Percentiles rank a stretch among this genome's conserved stretches.
phyloP scores from a whole-genome alignment of 2,888 invertebrate species.

The Epistrophe grossulariae region DNA sequence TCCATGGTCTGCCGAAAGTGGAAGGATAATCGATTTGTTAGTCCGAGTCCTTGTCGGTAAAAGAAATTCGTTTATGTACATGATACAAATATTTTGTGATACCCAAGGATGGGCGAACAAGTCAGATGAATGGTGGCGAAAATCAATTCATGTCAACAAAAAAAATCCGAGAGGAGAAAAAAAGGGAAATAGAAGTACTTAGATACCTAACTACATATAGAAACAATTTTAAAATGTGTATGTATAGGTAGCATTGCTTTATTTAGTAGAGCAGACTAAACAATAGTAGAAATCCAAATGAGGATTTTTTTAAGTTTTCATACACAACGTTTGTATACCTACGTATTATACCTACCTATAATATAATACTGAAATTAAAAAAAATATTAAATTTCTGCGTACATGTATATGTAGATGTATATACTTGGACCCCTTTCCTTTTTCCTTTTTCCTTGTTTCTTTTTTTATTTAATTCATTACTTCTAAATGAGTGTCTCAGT shows the following conservation, averaged over 20 bases:
- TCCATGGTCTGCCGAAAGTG: slow-evolving; percentile 15
- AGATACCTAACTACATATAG: neutral
- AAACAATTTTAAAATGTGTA: neutral
- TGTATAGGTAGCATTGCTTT: slow-evolving; percentile 14
- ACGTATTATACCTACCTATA: neutral
- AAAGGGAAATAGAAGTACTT: slow-evolving; percentile 38
- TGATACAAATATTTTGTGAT: slow-evolving; percentile 43
- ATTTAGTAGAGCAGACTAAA: slow-evolving; percentile 13
- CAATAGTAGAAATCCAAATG: neutral
- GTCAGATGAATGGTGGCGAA: slow-evolving; percentile 34
- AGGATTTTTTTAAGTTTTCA: neutral
- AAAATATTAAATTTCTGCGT: neutral
- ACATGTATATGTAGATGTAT: neutral
- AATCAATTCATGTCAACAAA: slow-evolving; percentile 29
- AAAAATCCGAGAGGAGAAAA: slow-evolving; percentile 25
- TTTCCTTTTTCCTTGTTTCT: too few species aligned
- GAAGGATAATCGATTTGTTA: slow-evolving; percentile 50
- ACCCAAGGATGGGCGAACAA: slow-evolving; percentile 41
- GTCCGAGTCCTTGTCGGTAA: slow-evolving; percentile 20
- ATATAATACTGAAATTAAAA: neutral
- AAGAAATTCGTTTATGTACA: slow-evolving; percentile 41
- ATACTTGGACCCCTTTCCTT: neutral
- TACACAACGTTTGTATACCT: neutral
- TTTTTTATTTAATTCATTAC: too few species aligned
- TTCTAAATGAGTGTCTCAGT: neutral